These are phyloP conservation scores for Hexactinellida sp. DNA, from an alignment of 37 sponge, comb jelly and placozoan genomes.

Conservation along the genomic window DNA sequence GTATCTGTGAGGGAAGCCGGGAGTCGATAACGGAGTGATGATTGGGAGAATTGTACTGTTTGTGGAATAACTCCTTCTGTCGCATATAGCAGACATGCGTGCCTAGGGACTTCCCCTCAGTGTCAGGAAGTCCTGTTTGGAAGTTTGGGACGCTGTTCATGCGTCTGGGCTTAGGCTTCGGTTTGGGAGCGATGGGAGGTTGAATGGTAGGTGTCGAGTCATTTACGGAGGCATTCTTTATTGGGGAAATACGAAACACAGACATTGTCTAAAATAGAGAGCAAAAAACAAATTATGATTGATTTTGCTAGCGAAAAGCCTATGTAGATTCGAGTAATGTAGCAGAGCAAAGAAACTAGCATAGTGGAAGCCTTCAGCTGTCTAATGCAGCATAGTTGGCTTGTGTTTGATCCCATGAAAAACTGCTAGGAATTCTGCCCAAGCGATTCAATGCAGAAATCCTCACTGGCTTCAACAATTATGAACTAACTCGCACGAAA, in stretches of 20 bases:
- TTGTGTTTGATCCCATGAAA: conserved; percentile 6
- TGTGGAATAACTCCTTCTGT: background rate
- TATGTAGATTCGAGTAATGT: background rate
- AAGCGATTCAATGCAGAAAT: background rate
- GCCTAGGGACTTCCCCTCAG: background rate
- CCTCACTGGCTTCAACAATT: too few relatives aligned
- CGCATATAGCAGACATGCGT: background rate
- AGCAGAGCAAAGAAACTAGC: background rate
- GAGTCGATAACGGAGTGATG: background rate
- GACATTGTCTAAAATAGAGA: background rate
- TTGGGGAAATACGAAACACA: background rate
- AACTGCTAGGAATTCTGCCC: background rate
- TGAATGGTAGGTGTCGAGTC: background rate
- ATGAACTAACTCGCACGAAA: too few relatives aligned
- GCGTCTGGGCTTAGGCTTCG: background rate
- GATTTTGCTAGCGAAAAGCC: background rate
- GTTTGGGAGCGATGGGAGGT: background rate
- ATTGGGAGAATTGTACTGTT: background rate
- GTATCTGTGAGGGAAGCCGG: background rate
- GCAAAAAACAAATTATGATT: background rate
- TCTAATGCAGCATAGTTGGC: background rate
- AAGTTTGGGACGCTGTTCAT: background rate
- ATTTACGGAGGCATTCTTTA: background rate
- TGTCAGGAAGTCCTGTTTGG: background rate
- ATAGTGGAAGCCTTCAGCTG: background rate